Conservation (phyloP, 2,797 vertebrate genomes). For the Kryptolebias ocellatus region DNA sequence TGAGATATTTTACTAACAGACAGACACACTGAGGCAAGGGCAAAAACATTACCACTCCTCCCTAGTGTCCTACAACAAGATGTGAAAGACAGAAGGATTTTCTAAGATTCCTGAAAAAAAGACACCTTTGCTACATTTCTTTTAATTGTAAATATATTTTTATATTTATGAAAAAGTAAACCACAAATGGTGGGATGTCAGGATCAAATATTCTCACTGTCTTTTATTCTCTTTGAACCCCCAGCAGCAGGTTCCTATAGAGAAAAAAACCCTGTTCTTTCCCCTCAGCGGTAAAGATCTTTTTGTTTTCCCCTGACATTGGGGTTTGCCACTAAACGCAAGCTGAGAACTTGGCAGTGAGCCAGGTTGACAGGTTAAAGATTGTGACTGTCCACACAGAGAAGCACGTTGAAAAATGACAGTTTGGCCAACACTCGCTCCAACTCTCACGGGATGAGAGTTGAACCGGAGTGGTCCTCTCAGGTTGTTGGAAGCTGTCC, state of each 20-base stretch:
- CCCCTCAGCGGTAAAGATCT: slow-evolving; percentile 3
- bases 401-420: slow-evolving; percentile 53
- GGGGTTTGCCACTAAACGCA: slow-evolving; percentile 33
- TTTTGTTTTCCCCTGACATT: slow-evolving; percentile 27
- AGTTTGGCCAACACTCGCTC: slow-evolving; percentile 57
- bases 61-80: slow-evolving; percentile 39
- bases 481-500: slow-evolving; percentile 74
- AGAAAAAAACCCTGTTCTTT: background rate
- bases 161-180: background rate
- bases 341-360: slow-evolving; percentile 46
- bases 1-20: too few species aligned
- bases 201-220: background rate
- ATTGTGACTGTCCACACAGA: slow-evolving; percentile 45
- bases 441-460: slow-evolving; percentile 57
- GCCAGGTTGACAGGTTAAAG: slow-evolving; percentile 41
- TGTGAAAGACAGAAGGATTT: slow-evolving; percentile 31
- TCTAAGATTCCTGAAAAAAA: slow-evolving; percentile 26
- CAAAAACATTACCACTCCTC: too few species aligned
- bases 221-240: background rate
- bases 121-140: background rate
- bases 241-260: background rate
- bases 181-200: background rate
- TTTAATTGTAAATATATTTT: slow-evolving; percentile 32
- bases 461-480: slow-evolving; percentile 61
- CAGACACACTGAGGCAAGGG: too few species aligned